These are phyloP conservation scores for Macropus fuliginosus DNA, from an alignment of 2,797 vertebrate genomes.

Conservation along the genomic window DNA sequence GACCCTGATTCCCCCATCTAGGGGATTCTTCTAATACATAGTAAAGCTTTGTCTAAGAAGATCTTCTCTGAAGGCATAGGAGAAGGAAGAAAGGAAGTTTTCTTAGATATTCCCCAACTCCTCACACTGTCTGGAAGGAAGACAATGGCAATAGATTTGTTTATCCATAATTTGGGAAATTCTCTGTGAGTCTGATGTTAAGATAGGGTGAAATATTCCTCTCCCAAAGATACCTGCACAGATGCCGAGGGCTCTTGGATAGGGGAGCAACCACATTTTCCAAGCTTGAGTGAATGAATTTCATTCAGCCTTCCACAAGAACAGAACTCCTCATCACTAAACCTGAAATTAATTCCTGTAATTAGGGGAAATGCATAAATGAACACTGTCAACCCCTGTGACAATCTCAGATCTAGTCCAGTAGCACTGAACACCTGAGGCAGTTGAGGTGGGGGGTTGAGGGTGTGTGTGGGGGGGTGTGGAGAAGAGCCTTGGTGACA, in stretches of 20 bases:
- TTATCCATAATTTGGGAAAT: background rate
- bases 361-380: slow-evolving; percentile 38
- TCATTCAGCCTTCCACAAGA: slow-evolving; percentile 52
- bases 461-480: background rate
- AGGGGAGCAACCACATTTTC: slow-evolving; percentile 38
- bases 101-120: background rate
- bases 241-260: background rate
- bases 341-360: slow-evolving; percentile 25
- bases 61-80: background rate
- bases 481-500: background rate
- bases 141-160: background rate
- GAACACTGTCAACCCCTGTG: slow-evolving; percentile 2
- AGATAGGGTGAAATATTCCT: background rate
- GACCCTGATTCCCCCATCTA: background rate
- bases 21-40: background rate
- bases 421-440: slow-evolving; percentile 45
- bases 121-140: background rate
- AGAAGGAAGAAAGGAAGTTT: fast-evolving
- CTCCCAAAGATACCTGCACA: slow-evolving; percentile 22
- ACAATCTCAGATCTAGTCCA: slow-evolving; percentile 52
- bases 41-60: background rate
- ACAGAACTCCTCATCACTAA: slow-evolving; percentile 27
- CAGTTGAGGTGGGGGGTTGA: background rate
- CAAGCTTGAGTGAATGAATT: background rate
- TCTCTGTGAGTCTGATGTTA: background rate